phyloP scores from a whole-genome alignment of 64 coral and sea anemone species.

The Pocillopora damicornis region DNA sequence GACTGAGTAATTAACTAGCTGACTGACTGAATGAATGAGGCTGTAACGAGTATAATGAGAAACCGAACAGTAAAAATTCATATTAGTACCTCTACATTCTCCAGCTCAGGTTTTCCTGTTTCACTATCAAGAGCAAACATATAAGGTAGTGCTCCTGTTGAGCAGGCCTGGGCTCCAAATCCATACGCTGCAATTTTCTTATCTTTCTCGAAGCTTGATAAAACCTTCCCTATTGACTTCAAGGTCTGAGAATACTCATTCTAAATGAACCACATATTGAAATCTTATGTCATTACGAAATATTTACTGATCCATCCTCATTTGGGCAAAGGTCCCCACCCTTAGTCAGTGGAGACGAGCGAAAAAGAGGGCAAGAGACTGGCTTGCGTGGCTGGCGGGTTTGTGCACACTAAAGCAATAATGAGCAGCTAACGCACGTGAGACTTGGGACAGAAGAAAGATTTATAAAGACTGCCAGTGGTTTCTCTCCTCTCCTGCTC shows the following conservation, averaged over 20 bases:
- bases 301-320: too few species aligned
- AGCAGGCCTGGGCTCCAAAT: slow-evolving; percentile 66
- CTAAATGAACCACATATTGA: slow-evolving; percentile 1
- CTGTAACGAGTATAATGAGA: too few species aligned
- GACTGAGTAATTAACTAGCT: not conserved
- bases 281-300: not conserved
- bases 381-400: too few species aligned
- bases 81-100: slow-evolving; percentile 46
- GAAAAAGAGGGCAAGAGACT: too few species aligned
- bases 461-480: too few species aligned
- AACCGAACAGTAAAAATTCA: too few species aligned
- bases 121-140: slow-evolving; percentile 60
- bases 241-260: slow-evolving; percentile 77
- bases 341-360: too few species aligned
- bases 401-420: too few species aligned
- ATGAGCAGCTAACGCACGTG: too few species aligned
- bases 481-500: too few species aligned
- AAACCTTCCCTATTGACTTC: slow-evolving; percentile 49
- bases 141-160: slow-evolving; percentile 34
- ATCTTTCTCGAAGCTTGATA: slow-evolving; percentile 59
- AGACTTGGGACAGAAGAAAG: too few species aligned
- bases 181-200: slow-evolving; percentile 76
- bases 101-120: slow-evolving; percentile 29
- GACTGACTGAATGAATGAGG: not conserved
- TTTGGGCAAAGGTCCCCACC: too few species aligned